phyloP scores from a whole-genome alignment of 2,888 invertebrate genomes.

The Blera fallax region DNA sequence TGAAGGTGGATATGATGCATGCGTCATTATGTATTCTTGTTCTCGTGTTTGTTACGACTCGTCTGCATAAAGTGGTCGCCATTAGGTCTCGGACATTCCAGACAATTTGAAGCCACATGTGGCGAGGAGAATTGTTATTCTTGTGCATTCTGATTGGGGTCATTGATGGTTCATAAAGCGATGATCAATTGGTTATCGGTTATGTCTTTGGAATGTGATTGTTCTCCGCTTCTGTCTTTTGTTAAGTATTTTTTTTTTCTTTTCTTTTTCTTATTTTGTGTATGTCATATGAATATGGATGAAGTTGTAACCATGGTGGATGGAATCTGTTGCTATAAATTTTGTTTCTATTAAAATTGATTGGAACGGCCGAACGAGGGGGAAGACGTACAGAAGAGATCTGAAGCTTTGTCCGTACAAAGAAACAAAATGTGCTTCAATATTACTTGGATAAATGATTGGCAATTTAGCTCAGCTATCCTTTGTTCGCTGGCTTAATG shows the following conservation, averaged over 20 bases:
- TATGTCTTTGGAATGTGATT: conserved; percentile 62
- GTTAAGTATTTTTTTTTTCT: background rate
- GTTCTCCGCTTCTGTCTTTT: conserved; percentile 66
- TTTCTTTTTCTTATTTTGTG: background rate
- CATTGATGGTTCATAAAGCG: conserved; percentile 60
- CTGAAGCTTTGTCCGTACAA: too few relatives aligned
- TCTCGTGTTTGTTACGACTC: background rate
- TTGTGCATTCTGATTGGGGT: conserved; percentile 55
- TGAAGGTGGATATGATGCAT: background rate
- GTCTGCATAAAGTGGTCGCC: conserved; percentile 46
- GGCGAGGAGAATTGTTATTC: conserved; percentile 31
- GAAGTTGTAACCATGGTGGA: conserved; percentile 18
- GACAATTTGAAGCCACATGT: conserved; percentile 61
- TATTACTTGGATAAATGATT: too few relatives aligned
- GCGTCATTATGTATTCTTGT: conserved; percentile 10
- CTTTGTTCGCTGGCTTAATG: too few relatives aligned
- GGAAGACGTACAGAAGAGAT: too few relatives aligned
- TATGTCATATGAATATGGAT: conserved; percentile 18
- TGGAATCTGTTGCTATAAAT: conserved; percentile 7
- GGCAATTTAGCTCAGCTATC: too few relatives aligned
- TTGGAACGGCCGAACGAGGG: background rate
- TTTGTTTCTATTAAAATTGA: conserved; percentile 13
- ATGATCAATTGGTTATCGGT: conserved; percentile 67
- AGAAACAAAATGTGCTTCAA: too few relatives aligned
- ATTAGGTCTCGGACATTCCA: conserved; percentile 66